Conservation (phyloP, 2,113 vertebrate genomes). For the Mionectes macconnelli region DNA sequence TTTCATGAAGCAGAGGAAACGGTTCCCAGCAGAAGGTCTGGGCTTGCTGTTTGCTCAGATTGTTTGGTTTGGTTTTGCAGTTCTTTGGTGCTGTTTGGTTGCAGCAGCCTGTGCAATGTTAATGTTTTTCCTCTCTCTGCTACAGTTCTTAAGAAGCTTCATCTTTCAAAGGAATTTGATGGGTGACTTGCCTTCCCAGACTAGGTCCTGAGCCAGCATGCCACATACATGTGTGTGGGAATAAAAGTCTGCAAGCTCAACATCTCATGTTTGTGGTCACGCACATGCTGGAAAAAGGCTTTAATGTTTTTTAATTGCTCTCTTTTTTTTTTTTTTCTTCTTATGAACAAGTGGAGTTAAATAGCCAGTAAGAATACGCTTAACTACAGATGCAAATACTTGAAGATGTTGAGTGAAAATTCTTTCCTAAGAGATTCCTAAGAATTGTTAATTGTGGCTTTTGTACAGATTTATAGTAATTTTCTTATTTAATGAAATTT, state of each 20-base stretch:
- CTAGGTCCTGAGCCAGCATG: not conserved
- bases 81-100: not conserved
- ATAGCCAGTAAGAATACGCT: not conserved
- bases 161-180: not conserved
- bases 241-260: not conserved
- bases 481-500: constrained; percentile 50
- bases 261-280: not conserved
- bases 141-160: not conserved
- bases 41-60: not conserved
- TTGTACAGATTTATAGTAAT: constrained; percentile 60
- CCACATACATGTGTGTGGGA: not conserved
- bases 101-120: not conserved
- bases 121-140: not conserved
- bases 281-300: not conserved
- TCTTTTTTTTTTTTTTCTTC: not conserved
- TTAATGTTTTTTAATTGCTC: not conserved
- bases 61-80: not conserved
- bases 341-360: not conserved
- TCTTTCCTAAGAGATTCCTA: not conserved
- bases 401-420: not conserved
- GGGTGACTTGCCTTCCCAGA: not conserved
- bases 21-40: not conserved
- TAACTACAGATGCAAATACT: not conserved
- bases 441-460: constrained; percentile 17
- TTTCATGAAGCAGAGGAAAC: not conserved